These are phyloP conservation scores for Lithophane ornitopus DNA, from an alignment of 2,888 invertebrate genomes.

Conservation along the genomic window DNA sequence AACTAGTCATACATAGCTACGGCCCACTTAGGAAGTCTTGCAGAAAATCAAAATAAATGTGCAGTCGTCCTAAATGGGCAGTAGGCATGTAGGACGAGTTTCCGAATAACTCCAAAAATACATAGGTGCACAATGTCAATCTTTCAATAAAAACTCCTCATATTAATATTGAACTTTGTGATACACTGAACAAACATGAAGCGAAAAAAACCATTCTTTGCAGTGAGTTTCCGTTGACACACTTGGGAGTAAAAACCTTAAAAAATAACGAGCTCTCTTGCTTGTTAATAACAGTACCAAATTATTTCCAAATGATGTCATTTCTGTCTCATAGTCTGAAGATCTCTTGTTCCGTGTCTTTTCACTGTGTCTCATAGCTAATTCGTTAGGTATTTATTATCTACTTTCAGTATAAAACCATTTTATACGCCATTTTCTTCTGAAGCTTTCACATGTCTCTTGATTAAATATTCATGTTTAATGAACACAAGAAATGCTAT, in stretches of 20 bases:
- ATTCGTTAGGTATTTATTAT: constrained; percentile 21
- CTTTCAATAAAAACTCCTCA: too few relatives aligned
- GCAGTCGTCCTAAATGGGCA: too few relatives aligned
- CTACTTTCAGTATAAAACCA: background rate
- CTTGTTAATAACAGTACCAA: constrained; percentile 32
- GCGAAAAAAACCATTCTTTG: background rate
- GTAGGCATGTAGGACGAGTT: too few relatives aligned
- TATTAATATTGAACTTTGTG: too few relatives aligned
- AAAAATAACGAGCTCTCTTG: constrained; percentile 32
- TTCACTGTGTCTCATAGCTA: constrained; percentile 11
- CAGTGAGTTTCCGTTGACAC: background rate
- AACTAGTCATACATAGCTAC: too few relatives aligned
- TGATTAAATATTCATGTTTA: constrained; percentile 33
- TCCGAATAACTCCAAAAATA: too few relatives aligned
- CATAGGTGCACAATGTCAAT: too few relatives aligned
- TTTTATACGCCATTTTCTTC: constrained; percentile 3
- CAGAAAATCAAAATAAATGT: too few relatives aligned
- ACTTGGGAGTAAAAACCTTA: constrained; percentile 11
- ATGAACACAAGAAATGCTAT: background rate
- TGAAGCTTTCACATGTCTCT: background rate
- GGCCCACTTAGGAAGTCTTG: too few relatives aligned
- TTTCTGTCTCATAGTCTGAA: constrained; percentile 17
- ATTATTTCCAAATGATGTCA: constrained; percentile 40
- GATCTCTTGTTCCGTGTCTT: constrained; percentile 18
- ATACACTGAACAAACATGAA: background rate